Base-by-base conservation (phyloP, 2,113 vertebrate genomes). In the Microtus oregoni region DNA sequence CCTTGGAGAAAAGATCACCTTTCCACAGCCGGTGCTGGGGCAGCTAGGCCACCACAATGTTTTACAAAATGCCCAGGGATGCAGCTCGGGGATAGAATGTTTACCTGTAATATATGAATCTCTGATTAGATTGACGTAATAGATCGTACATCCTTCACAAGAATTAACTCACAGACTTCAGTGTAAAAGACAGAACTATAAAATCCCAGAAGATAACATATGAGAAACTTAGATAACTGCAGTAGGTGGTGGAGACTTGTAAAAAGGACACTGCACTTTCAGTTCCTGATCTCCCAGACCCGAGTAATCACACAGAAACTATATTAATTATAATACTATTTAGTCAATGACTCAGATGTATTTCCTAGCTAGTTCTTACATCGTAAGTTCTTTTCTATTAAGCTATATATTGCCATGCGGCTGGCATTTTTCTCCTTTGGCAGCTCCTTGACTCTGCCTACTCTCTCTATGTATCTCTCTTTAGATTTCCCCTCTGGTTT, bases 111-210 rank as follows among this genome's bases (percentile, higher is more conserved):
- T 58, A 58, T 58, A 6, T 35, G 17, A 63, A 35, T 14, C 52
- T 22, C 14, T 85, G 63, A 1, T 55, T 58, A 77, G 35, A 68
- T n/a, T 11, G n/a, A 6, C 11, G 30, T 70, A 38, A 26, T 70
- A 72, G n/a, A 78, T 58, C 12, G 32, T 92, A 26, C 0, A 58
- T 14, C 22, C 5, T 76, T 91, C n/a, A 94, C 47, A 91, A 92
- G 93, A 94, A 89, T 88, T 52, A 92, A 81, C 38, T 78, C 52
- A 78, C 15, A 76, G 5, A 88, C 17, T 32, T 91, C 85, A 90
- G 41, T 61, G 26, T 91, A 81, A 96, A 86, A 61, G 19, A 5
- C 14, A 86, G 24, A 70, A 7, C 19, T n/a, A 86, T 70, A 35
- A 70, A 50, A 22, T 35, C 5, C 17, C 19, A 44, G 15, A 85